These are phyloP conservation scores for Microplitis mediator DNA, from an alignment of 1,140 invertebrate genomes.

Conservation along the genomic window DNA sequence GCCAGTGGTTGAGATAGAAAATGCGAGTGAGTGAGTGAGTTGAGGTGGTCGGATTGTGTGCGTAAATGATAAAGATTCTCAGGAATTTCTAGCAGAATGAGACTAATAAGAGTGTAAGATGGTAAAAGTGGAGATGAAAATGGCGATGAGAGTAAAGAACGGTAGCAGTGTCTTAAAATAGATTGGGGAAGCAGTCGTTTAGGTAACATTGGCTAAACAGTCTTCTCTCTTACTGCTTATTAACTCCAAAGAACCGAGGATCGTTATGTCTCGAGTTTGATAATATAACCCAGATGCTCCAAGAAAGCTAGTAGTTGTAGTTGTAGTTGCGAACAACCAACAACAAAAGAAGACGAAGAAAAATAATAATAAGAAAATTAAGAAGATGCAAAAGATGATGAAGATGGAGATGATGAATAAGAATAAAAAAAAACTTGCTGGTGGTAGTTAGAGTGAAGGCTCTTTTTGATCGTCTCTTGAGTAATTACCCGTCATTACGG, in stretches of 20 bases:
- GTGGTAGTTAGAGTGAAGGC: not conserved
- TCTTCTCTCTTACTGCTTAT: constrained; percentile 22
- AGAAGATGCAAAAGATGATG: not conserved
- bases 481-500: constrained; percentile 35
- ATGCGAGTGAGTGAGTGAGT: not conserved
- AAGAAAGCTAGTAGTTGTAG: not conserved
- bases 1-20: not conserved
- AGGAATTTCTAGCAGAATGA: constrained; percentile 15
- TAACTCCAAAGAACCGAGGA: constrained; percentile 28
- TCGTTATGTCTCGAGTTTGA: constrained; percentile 28
- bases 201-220: constrained; percentile 23
- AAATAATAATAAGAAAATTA: not conserved
- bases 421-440: not conserved
- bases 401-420: not conserved
- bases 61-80: not conserved
- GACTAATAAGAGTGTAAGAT: constrained; percentile 15
- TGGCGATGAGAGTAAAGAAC: constrained; percentile 13
- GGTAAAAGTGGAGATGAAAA: not conserved
- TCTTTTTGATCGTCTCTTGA: constrained; percentile 10
- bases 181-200: constrained; percentile 22
- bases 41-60: not conserved
- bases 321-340: not conserved
- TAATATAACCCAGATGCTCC: constrained; percentile 21
- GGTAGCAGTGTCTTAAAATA: constrained; percentile 27
- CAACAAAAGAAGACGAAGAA: not conserved